Percentiles rank a stretch among this genome's conserved stretches.
These are phyloP conservation scores for Cochlearius cochlearius DNA, from an alignment of 2,113 vertebrate genomes.

Conservation along the genomic window DNA sequence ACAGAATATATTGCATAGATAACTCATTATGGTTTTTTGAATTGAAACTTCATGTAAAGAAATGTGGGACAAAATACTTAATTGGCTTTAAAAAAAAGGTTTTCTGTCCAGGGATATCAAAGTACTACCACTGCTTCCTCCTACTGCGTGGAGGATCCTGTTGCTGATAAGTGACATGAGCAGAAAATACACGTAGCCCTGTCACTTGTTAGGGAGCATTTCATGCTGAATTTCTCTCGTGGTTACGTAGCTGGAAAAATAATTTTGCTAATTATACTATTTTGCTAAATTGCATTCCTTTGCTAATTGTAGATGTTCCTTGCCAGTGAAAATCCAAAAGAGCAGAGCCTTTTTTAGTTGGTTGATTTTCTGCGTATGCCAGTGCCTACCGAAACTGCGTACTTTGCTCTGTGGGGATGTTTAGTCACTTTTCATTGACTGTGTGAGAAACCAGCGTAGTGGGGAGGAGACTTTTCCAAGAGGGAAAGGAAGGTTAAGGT, in stretches of 20 bases:
- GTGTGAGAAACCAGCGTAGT: neutral
- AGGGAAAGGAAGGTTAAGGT: neutral
- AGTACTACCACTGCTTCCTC: neutral
- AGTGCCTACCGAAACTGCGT: neutral
- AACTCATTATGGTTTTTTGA: neutral
- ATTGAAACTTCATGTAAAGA: neutral
- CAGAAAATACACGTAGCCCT: neutral
- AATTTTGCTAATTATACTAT: neutral
- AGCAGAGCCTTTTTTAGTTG: neutral
- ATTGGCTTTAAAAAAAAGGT: neutral
- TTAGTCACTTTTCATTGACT: neutral
- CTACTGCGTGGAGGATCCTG: neutral
- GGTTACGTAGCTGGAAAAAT: neutral
- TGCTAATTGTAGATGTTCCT: neutral
- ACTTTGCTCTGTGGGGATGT: neutral
- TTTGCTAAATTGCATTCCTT: neutral
- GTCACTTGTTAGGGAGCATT: neutral
- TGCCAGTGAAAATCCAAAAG: neutral
- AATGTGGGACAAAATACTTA: neutral
- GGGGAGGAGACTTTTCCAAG: neutral
- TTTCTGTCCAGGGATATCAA: neutral
- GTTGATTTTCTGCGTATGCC: neutral
- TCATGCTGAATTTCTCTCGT: neutral
- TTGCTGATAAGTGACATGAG: neutral
- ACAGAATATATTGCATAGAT: neutral